Evolutionary conservation across 2,888 invertebrate species (phyloP).

Genomic region (Lochmaea crataegi): DNA sequence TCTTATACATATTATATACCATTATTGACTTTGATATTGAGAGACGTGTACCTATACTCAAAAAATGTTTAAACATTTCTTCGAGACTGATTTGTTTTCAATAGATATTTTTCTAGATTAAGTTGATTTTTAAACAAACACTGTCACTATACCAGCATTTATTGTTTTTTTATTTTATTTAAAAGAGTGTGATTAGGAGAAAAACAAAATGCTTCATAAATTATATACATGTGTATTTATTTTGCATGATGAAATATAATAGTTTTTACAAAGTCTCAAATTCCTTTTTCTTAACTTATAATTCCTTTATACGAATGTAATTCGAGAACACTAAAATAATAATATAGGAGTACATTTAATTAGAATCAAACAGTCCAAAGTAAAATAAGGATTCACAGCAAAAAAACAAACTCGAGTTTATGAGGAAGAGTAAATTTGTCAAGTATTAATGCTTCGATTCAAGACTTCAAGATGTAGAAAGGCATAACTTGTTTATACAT

Average conservation of each 20-base stretch:
- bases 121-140: constrained; percentile 1
- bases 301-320: not conserved
- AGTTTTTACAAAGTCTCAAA: constrained; percentile 42
- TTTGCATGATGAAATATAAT: constrained; percentile 43
- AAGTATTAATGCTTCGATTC: no score
- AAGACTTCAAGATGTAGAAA: no score
- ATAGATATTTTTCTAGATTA: not conserved
- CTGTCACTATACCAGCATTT: constrained; percentile 1
- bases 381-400: no score
- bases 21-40: no score
- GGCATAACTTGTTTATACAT: no score
- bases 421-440: no score
- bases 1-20: no score
- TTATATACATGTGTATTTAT: constrained; percentile 40
- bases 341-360: not conserved
- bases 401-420: no score
- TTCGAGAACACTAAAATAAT: not conserved
- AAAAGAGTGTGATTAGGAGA: constrained; percentile 8
- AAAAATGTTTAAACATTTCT: not conserved
- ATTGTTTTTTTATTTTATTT: constrained; percentile 9
- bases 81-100: constrained; percentile 12
- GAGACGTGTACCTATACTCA: no score
- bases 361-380: no score
- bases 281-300: constrained; percentile 18
- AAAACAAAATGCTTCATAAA: constrained; percentile 29